phyloP scores from a whole-genome alignment of 2,797 vertebrate species.

The Sebastes kiyomatsui region DNA sequence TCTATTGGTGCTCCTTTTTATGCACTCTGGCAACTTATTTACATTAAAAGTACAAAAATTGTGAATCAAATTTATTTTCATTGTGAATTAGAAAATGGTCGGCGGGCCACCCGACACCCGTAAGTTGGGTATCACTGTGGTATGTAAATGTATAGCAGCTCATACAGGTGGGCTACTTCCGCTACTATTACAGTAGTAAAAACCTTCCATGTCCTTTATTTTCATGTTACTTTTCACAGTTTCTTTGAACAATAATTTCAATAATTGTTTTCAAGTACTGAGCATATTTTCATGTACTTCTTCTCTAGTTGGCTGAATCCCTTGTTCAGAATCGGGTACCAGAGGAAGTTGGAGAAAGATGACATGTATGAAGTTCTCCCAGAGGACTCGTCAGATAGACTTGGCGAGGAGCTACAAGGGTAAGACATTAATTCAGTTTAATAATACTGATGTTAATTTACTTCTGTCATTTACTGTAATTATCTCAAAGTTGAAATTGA shows the following conservation, averaged over 20 bases:
- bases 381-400: conserved; percentile 88
- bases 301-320: conserved; percentile 92
- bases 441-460: background rate
- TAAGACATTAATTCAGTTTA: conserved; percentile 53
- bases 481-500: background rate
- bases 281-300: background rate
- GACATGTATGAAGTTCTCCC: conserved; percentile 94
- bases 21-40: background rate
- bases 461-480: background rate
- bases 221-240: background rate
- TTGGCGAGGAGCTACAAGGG: conserved; percentile 92
- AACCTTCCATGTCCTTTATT: background rate
- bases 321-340: conserved; percentile 90
- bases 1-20: background rate
- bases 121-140: background rate
- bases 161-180: background rate
- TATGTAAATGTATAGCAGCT: background rate
- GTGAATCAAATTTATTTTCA: background rate
- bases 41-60: background rate
- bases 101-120: no score
- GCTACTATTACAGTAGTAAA: background rate
- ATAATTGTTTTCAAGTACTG: background rate
- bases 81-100: background rate
- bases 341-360: conserved; percentile 90
- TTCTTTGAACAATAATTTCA: background rate